Base-by-base conservation (phyloP, 2,888 invertebrate species). In the Drosophila subquinaria region DNA sequence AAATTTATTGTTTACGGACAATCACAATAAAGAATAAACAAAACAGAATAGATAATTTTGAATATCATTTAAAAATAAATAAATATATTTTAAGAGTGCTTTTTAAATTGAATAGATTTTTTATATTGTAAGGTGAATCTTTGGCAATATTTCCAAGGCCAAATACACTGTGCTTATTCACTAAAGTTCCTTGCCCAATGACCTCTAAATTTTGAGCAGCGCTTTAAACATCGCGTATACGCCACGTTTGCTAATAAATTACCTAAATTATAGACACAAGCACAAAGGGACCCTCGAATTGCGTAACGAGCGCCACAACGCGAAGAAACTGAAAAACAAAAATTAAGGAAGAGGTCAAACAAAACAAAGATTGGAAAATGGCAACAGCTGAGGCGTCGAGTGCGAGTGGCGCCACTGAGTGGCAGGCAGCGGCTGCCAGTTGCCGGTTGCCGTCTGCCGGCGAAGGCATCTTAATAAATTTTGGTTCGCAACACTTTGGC, bases 381-480 rank as follows among this genome's bases (percentile, higher is more conserved):
- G 88, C 74, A 73, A 74, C 88, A 83, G 90, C 88, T 83, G 79
- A 79, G 80, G 78, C 77, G 77, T 62, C 72, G 65, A 57, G 48
- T 27, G 52, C 50, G 40, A 77, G 47, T 60, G 59, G 69, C 55
- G 61, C 50, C 57, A 20, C 48, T 50, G 51, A 66, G 40, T 66
- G 72, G 63, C 61, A 66, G 50, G 30, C 50, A 42, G 51, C 57
- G 73, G 53, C 77, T 83, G 78, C 1, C 8, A 8, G 8, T 2
- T 30, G 30, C 30, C 57, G 71, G 30, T 8, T 30, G 30, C 30
- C 57, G 71, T 51, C 77, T 83, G 78, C 57, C 64, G 67, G 51
- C 65, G 72, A 73, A 76, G 86, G 90, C 84, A 82, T 90, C 89
- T 85, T 89, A 87, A 85, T 85, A 90, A 89, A 85, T 90, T 45